Conservation (phyloP, 2,113 vertebrate genomes). For the Vicugna pacos region DNA sequence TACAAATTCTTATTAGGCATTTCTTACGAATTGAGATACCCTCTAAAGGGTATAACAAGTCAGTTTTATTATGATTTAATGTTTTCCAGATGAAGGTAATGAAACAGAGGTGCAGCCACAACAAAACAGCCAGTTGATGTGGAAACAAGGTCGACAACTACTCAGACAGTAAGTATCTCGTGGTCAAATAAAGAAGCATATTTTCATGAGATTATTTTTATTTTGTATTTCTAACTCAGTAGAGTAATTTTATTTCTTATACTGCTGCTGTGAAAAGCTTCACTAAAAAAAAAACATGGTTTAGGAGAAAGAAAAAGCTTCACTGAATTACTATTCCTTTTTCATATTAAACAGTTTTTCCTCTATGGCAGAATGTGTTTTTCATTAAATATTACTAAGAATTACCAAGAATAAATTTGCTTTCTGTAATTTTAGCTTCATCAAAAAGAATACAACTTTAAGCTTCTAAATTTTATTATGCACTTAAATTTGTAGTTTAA, state of each 20-base stretch:
- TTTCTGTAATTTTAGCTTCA: conserved; percentile 38
- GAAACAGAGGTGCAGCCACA: conserved; percentile 94
- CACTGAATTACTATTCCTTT: conserved; percentile 46
- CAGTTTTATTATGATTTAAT: conserved; percentile 79
- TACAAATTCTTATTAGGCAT: conserved; percentile 11
- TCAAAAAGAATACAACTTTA: neutral
- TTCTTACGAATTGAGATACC: conserved; percentile 39
- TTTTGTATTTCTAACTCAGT: conserved; percentile 45
- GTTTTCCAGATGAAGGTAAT: conserved; percentile 96
- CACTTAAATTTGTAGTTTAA: conserved; percentile 40
- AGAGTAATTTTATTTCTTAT: conserved; percentile 7
- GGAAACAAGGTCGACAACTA: conserved; percentile 98
- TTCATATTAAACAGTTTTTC: conserved; percentile 25
- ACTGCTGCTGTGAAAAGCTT: neutral
- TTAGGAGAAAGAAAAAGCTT: neutral
- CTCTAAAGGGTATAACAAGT: conserved; percentile 40
- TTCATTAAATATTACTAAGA: conserved; percentile 29
- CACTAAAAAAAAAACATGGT: neutral
- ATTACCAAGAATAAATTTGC: neutral
- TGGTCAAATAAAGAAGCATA: neutral
- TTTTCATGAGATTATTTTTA: conserved; percentile 50
- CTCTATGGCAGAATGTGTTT: neutral
- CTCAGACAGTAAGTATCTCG: conserved; percentile 95
- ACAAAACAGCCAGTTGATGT: conserved; percentile 98
- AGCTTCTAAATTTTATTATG: neutral